Percentiles rank a stretch among this genome's conserved stretches.
Conservation (phyloP, 1,140 invertebrate species). For the Armadillidium nasatum region DNA sequence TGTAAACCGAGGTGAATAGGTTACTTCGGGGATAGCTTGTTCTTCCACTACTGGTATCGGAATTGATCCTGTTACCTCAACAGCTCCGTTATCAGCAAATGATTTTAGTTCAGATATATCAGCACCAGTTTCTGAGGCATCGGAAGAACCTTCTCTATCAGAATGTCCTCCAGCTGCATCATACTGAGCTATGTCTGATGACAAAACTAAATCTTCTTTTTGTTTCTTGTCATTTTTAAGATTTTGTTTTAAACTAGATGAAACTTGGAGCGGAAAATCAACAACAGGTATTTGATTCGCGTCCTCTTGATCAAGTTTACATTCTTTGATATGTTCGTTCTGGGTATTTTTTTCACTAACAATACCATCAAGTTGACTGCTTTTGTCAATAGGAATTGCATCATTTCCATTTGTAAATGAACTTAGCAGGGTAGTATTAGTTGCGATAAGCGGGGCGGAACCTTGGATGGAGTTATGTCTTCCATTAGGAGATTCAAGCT, state of each 20-base stretch:
- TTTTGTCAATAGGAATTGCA: not conserved
- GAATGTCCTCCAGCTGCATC: slow-evolving; percentile 4
- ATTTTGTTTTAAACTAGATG: not conserved
- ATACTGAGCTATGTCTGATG: not conserved
- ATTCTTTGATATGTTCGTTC: not conserved
- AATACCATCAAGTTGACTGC: not conserved
- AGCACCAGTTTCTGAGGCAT: slow-evolving; percentile 42
- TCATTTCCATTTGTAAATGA: not conserved
- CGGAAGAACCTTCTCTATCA: slow-evolving; percentile 32
- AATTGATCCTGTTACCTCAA: not conserved
- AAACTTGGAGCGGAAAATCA: not conserved
- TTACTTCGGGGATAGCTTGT: not conserved
- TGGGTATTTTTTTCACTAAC: not conserved
- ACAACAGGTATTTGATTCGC: not conserved
- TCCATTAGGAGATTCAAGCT: not conserved
- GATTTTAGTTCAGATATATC: slow-evolving; percentile 41
- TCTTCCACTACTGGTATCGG: slow-evolving; percentile 12
- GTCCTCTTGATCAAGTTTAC: not conserved
- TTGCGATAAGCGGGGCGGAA: not conserved
- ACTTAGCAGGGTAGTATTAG: not conserved
- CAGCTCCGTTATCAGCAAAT: slow-evolving; percentile 34
- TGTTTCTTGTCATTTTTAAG: not conserved
- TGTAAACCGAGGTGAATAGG: not conserved
- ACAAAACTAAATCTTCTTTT: not conserved
- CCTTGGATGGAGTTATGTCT: not conserved